Evolutionary conservation across 1,140 invertebrate genomes (phyloP).

Genomic region (Idris sp.): DNA sequence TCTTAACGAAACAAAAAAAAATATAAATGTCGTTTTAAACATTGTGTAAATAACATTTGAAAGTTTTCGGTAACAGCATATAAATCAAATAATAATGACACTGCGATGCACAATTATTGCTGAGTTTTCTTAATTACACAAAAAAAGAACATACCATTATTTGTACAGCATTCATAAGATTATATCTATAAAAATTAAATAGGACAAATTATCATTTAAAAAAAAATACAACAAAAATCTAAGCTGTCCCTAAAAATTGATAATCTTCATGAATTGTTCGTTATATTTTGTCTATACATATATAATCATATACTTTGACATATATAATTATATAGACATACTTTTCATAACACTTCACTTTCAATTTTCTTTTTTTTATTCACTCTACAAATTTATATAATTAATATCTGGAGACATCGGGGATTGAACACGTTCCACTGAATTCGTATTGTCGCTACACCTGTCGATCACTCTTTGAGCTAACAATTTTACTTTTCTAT

Average conservation of each 20-base stretch:
- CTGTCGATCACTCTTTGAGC: conserved; percentile 40
- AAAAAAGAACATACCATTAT: no score
- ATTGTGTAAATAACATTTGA: no score
- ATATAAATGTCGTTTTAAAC: no score
- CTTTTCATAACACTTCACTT: conserved; percentile 16
- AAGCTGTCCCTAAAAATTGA: conserved; percentile 32
- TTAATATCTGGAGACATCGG: conserved; percentile 34
- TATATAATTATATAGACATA: conserved; percentile 43
- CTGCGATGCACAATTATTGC: no score
- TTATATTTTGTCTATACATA: conserved; percentile 16
- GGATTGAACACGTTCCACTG: conserved; percentile 20
- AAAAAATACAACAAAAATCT: conserved; percentile 22
- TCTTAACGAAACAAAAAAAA: no score
- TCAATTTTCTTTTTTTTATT: neutral
- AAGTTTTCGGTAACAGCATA: no score
- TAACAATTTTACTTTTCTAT: conserved; percentile 25
- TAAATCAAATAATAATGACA: no score
- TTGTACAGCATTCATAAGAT: no score
- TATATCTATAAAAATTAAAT: conserved; percentile 6
- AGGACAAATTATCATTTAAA: conserved; percentile 12
- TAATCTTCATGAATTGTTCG: conserved; percentile 30
- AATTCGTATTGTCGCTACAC: conserved; percentile 35
- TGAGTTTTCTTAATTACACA: no score
- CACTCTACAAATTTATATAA: conserved; percentile 32
- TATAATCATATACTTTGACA: conserved; percentile 30